Evolutionary conservation across 2,113 vertebrate species (phyloP).

Genomic region (Gymnobelideus leadbeateri): DNA sequence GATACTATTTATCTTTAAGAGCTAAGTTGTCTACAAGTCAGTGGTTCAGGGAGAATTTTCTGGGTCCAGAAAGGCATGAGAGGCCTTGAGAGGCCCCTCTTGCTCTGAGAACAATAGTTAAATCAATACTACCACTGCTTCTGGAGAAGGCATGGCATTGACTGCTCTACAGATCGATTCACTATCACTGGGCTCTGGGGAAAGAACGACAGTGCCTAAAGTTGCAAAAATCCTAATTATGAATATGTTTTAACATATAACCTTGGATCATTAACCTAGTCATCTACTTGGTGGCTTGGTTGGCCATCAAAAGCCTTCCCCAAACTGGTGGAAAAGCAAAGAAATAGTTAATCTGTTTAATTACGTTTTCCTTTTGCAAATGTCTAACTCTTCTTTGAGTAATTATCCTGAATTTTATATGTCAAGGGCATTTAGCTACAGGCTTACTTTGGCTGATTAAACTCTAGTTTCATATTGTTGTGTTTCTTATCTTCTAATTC

Average conservation of each 20-base stretch:
- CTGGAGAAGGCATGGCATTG: background rate
- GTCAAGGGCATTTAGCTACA: background rate
- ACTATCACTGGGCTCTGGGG: background rate
- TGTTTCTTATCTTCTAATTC: slow-evolving; percentile 23
- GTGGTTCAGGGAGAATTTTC: background rate
- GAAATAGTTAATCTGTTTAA: slow-evolving; percentile 33
- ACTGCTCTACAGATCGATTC: background rate
- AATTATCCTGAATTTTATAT: slow-evolving; percentile 18
- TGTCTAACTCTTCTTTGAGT: slow-evolving; percentile 15
- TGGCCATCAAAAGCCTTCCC: background rate
- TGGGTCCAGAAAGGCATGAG: no score
- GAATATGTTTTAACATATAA: background rate
- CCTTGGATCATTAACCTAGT: background rate
- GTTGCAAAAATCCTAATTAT: background rate
- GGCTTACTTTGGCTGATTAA: background rate
- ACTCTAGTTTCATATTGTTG: background rate
- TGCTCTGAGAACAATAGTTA: background rate
- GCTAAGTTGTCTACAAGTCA: background rate
- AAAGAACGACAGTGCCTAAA: background rate
- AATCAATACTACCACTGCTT: background rate
- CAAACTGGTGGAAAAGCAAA: background rate
- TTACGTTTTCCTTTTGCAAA: slow-evolving; percentile 34
- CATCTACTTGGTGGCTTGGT: background rate
- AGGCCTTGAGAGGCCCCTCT: background rate
- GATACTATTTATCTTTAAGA: background rate